Evolutionary conservation across 2,888 invertebrate species (phyloP).

Genomic region (Pristionchus mayeri): DNA sequence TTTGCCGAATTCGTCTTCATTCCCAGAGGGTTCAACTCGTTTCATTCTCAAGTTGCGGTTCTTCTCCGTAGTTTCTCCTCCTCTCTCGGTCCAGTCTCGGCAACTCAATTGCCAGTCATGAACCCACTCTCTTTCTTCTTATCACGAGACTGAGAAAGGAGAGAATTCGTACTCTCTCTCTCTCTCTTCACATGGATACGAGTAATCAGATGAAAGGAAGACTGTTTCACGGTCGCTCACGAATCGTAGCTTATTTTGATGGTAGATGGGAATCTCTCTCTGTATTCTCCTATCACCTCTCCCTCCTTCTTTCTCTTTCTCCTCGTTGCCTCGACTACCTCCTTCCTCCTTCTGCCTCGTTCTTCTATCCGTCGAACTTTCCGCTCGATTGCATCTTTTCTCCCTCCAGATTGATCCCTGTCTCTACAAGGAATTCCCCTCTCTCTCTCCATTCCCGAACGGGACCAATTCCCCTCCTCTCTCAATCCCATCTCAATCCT

Average conservation of each 20-base stretch:
- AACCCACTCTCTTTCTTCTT: neutral
- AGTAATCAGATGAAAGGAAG: too few species aligned
- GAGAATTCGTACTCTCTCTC: slow-evolving; percentile 9
- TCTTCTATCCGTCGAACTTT: slow-evolving; percentile 10
- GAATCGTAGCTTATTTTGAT: too few species aligned
- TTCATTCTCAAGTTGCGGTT: neutral
- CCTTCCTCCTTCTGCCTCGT: neutral
- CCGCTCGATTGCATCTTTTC: slow-evolving; percentile 9
- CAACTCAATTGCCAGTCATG: slow-evolving; percentile 24
- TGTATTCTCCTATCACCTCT: neutral
- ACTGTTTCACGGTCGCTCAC: too few species aligned
- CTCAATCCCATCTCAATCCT: neutral
- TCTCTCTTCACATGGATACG: too few species aligned
- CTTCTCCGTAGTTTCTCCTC: neutral
- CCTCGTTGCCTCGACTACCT: slow-evolving; percentile 4
- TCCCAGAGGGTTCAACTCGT: neutral
- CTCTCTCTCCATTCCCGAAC: neutral
- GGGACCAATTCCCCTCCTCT: neutral
- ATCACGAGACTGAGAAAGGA: slow-evolving; percentile 10
- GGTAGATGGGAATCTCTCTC: too few species aligned
- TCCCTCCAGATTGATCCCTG: neutral
- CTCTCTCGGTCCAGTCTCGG: neutral
- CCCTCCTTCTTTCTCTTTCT: slow-evolving; percentile 6
- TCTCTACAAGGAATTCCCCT: too few species aligned
- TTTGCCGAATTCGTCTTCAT: neutral